phyloP scores from a whole-genome alignment of 2,797 vertebrate species.

The Chloroceryle inda region DNA sequence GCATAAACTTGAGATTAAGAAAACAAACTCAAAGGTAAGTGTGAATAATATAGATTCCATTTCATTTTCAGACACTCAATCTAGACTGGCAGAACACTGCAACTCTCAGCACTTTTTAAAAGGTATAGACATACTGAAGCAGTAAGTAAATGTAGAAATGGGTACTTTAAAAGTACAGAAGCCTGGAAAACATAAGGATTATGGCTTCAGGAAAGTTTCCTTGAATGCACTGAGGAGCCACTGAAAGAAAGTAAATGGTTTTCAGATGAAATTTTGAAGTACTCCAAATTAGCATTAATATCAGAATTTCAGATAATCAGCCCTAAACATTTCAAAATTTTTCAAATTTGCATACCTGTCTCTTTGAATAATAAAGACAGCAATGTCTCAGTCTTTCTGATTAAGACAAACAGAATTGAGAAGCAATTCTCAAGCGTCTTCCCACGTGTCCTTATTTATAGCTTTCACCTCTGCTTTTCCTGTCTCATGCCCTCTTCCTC shows the following conservation, averaged over 20 bases:
- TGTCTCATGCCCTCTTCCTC: neutral
- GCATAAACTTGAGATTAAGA: neutral
- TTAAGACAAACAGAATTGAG: neutral
- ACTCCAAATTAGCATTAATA: neutral
- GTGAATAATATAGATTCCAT: neutral
- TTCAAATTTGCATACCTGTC: neutral
- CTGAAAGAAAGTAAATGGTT: neutral
- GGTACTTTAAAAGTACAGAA: neutral
- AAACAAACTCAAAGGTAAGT: neutral
- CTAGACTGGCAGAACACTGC: neutral
- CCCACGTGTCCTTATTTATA: neutral
- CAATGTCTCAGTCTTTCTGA: neutral
- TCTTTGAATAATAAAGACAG: neutral
- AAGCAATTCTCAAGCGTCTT: neutral
- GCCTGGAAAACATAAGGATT: neutral
- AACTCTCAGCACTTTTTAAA: neutral
- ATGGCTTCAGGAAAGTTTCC: neutral
- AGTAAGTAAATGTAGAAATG: neutral
- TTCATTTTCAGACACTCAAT: neutral
- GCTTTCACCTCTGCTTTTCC: neutral
- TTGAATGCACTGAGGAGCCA: neutral
- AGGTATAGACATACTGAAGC: neutral
- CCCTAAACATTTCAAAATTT: neutral
- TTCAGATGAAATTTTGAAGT: neutral
- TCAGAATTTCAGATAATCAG: neutral